Evolutionary conservation across 2,113 vertebrate genomes (phyloP), one percentile per base, ranked within the genome.

Genomic region (Stercorarius parasiticus): DNA sequence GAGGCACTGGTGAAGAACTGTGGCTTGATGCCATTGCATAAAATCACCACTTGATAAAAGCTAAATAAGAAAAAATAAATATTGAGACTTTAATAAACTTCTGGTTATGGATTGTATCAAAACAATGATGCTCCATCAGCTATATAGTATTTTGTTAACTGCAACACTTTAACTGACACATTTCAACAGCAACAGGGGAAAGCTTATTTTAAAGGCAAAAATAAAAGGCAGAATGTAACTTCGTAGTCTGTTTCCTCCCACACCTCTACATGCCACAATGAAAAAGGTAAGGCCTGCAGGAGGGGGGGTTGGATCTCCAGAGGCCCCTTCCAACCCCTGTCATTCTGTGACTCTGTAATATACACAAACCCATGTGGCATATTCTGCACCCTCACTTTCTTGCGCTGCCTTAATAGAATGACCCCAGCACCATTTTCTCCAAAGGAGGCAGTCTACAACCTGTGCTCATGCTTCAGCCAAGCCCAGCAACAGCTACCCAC

Each of bases 11-110:
- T 98, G 99, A 98, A 97, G 99, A 99, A 98, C 98, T 98, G 98
- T 99, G 99, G 97, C 99, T 98, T 91, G 99, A 99, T 97, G 99
- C 99, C 99, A 99, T 99, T 98, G 98, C 99, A 99, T 99, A 93
- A 98, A 98, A 98, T 98, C 98, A 96, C 96, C 98, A 97, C 98
- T 98, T 97, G 98, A 94, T 87, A 97, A 97, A 98, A 98, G 98
- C 98, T 98, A 97, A 98, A 96, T 69, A 96, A 89, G 76, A 95
- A 78, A 97, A 29, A 94, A 64, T 6, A 91, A 86, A 91, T 49
- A 83, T 9, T 42, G 58, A 91, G 72, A 73, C 64, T 91, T 95
- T 58, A 97, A 72, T 58, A 88, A 56, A 90, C 36, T 64, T 82
- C 61, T 53, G 34, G 18, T 79, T 58, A 90, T 11, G 22, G 30